Conservation (phyloP, 2,888 invertebrate genomes). For the Acanthosepion lycidas region DNA sequence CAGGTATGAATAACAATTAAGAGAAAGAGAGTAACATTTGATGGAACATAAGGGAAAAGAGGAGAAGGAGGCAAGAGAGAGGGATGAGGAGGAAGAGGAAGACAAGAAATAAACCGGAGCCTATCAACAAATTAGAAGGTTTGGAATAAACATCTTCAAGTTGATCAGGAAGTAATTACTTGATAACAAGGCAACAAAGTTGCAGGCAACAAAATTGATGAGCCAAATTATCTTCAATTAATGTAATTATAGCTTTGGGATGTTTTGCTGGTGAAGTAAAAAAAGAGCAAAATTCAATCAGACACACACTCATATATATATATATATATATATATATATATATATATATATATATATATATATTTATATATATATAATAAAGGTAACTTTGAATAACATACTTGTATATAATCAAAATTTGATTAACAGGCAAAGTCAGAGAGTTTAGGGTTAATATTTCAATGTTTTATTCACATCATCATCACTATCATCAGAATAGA, state of each 20-base stretch:
- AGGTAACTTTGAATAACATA: neutral
- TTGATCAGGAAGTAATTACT: neutral
- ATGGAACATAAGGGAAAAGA: neutral
- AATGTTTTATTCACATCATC: no score
- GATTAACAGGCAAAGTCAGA: no score
- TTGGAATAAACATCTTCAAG: constrained; percentile 23
- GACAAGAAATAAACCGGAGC: neutral
- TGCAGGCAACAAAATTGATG: neutral
- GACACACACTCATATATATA: neutral
- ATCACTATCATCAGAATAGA: no score
- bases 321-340: neutral
- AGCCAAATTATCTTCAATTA: constrained; percentile 13
- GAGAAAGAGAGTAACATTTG: constrained; percentile 7
- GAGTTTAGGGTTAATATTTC: no score
- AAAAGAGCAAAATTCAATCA: neutral
- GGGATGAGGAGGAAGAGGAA: neutral
- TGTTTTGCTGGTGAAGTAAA: neutral
- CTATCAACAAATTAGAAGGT: constrained; percentile 33
- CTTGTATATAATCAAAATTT: no score
- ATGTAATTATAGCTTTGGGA: constrained; percentile 20
- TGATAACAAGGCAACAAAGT: neutral
- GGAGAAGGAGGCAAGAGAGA: neutral
- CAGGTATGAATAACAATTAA: neutral
- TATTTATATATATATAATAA: neutral
- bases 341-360: neutral